Base-by-base conservation (phyloP, 1,140 invertebrate species). In the Eupeodes corollae region DNA sequence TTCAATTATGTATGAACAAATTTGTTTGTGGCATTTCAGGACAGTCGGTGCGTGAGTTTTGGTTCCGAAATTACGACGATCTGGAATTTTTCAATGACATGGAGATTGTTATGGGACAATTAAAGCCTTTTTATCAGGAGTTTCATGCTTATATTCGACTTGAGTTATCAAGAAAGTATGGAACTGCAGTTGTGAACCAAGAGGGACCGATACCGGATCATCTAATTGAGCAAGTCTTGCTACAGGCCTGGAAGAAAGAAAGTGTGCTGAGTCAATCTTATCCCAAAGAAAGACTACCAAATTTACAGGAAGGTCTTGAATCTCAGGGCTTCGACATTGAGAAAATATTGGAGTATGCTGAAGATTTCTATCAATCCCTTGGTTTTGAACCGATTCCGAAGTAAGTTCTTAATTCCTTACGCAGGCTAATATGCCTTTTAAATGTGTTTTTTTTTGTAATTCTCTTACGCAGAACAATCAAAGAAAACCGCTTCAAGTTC, bases 171-270 rank as follows among this genome's bases (percentile, higher is more conserved):
- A 70, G 80, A 53, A 76, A 79, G 54, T 88, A 88, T 58, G 84
- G 84, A 0, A 75, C 79, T 30, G 57, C 75, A 8, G 64, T 84
- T 0, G 69, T 84, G 1, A 73, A 77, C 1, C 74, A 74, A 9
- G 75, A 74, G 38, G 84, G 85, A 15, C 83, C 86, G 0, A 89
- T 95, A 49, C 90, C 90, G 1, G 88, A 88, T 1, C 90, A 95
- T 76, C 68, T 95, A 3, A 63, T 89, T 55, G 83, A 55, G 16
- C 48, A 52, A 16, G 48, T 52, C n/a, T 44, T 42, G 11, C 49
- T 51, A 45, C 53, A 55, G 32, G 46, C 51, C 2, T 55, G 51
- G 51, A 52, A 55, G 40, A 52, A 55, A n/a, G 43, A 49, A 5
- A 48, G 46, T 5, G 47, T 53, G 13, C 32, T 52, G 9, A 14